phyloP scores from a whole-genome alignment of 64 coral and sea anemone genomes.

The Dendrophyllia cribrosa region DNA sequence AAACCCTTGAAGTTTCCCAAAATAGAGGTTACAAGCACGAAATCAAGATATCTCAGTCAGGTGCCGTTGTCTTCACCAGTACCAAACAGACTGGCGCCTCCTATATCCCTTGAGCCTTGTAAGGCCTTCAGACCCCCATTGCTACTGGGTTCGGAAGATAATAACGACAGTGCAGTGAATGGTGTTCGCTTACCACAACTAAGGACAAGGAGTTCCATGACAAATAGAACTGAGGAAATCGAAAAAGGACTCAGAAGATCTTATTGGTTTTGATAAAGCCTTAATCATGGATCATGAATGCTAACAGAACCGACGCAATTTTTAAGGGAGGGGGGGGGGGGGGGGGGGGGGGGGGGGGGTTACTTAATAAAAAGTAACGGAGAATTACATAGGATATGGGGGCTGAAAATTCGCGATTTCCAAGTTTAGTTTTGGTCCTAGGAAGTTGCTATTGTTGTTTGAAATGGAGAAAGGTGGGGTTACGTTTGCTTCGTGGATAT shows the following conservation, averaged over 20 bases:
- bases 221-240: background rate
- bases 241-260: background rate
- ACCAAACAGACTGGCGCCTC: constrained; percentile 20
- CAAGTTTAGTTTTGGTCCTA: too few relatives aligned
- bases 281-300: too few relatives aligned
- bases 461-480: too few relatives aligned
- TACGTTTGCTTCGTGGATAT: too few relatives aligned
- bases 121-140: background rate
- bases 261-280: too few relatives aligned
- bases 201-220: background rate
- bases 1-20: constrained; percentile 3
- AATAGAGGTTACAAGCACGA: background rate
- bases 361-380: too few relatives aligned
- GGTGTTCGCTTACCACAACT: constrained; percentile 9
- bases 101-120: background rate
- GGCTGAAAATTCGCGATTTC: too few relatives aligned
- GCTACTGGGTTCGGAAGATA: background rate
- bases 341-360: too few relatives aligned
- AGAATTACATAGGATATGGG: too few relatives aligned
- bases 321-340: too few relatives aligned
- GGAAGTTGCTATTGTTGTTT: too few relatives aligned
- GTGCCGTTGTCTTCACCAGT: background rate
- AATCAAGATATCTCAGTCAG: background rate
- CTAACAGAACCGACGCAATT: too few relatives aligned
- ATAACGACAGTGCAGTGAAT: background rate